Evolutionary conservation across 1,140 invertebrate genomes (phyloP), one percentile per base, ranked within the genome.

Genomic region (Drosophila repleta): DNA sequence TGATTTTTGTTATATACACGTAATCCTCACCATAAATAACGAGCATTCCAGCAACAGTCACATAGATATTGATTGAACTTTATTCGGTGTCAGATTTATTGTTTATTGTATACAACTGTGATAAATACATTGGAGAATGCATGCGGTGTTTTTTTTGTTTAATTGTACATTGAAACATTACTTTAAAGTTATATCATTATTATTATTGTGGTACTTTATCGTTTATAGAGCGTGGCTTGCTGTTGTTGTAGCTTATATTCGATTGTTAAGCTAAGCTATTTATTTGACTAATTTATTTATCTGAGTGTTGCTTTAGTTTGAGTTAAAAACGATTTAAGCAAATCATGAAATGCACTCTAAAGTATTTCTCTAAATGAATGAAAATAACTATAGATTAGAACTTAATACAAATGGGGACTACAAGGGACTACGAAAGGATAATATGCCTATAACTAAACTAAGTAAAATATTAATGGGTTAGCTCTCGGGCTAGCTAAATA

Each of bases 91-190:
- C 39, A 60, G 35, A 32, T 62, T 56, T 63, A 35, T 32, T 17
- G 24, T 63, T 72, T 78, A n/a, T n/a, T n/a, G n/a, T n/a, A 49
- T 70, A 57, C 70, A 77, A 60, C 70, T 82, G 79, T 75, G 53
- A 48, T 79, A 76, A 72, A 68, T 84, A 84, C 76, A 83, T 84
- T 71, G 26, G 11, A 70, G 11, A 35, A 21, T 57, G 29, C 26
- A 37, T 55, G 29, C 11, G 10, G 49, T 63, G n/a, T 61, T 24
- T 13, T n/a, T n/a, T n/a, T n/a, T n/a, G n/a, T n/a, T 70, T 37
- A 10, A 1, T 58, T 64, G 74, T 70, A 74, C 79, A 71, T 64
- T 82, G 62, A 66, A 78, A 69, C 37, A 74, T 69, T 49, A 24
- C 49, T 70, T 43, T 58, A 79, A 51, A 72, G 37, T 35, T 32